Evolutionary conservation across 1,140 invertebrate genomes (phyloP).

Genomic region (Drosophila lini): DNA sequence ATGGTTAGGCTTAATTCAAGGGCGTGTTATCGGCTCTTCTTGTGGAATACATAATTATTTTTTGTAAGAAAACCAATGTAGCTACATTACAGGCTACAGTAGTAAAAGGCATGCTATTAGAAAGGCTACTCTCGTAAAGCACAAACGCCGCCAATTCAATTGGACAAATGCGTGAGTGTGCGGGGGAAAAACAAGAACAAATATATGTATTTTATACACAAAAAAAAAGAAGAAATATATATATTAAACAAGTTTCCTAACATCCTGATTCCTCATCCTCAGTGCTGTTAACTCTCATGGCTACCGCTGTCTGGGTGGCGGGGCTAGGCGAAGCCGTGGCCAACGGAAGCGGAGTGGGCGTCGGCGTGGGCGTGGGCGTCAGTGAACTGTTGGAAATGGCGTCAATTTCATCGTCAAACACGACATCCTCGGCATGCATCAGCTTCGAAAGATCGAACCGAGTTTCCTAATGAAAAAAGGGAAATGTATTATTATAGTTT

Average conservation of each 20-base stretch:
- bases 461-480: conserved; percentile 58
- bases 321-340: conserved; percentile 15
- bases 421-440: conserved; percentile 74
- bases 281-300: conserved; percentile 29
- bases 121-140: conserved; percentile 59
- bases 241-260: conserved; percentile 41
- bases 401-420: conserved; percentile 78
- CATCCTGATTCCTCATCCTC: conserved; percentile 21
- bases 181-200: conserved; percentile 46
- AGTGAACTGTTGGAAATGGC: conserved; percentile 68
- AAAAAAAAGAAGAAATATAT: conserved; percentile 15
- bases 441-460: conserved; percentile 70
- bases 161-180: conserved; percentile 50
- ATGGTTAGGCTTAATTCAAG: conserved; percentile 55
- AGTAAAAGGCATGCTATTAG: conserved; percentile 53
- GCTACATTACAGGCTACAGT: conserved; percentile 56
- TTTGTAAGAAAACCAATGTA: conserved; percentile 51
- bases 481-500: not conserved
- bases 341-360: conserved; percentile 37
- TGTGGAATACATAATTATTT: conserved; percentile 56
- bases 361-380: conserved; percentile 71
- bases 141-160: conserved; percentile 71
- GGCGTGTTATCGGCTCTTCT: conserved; percentile 60
- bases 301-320: conserved; percentile 30
- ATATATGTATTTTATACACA: conserved; percentile 55